These are phyloP conservation scores for Papilio dardanus DNA, from an alignment of 1,140 invertebrate genomes.

Conservation along the genomic window DNA sequence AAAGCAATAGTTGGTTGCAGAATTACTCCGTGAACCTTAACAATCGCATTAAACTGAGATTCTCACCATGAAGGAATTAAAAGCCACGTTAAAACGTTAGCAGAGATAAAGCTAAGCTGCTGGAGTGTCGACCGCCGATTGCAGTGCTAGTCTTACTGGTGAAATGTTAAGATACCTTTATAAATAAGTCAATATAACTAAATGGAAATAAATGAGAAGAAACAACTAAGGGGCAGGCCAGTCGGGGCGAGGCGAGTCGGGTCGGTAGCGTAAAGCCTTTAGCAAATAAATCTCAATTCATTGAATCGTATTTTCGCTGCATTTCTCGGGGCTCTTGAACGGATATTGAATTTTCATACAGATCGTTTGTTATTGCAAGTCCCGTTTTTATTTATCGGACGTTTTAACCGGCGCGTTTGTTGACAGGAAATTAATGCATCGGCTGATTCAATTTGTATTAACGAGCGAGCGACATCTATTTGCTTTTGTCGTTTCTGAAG, in stretches of 20 bases:
- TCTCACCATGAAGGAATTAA: neutral
- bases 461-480: slow-evolving; percentile 54
- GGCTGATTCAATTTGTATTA: slow-evolving; percentile 72
- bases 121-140: neutral
- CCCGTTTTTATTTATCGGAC: slow-evolving; percentile 75
- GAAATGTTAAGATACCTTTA: slow-evolving; percentile 11
- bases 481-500: slow-evolving; percentile 35
- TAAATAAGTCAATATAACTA: slow-evolving; percentile 31
- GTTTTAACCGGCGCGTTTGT: slow-evolving; percentile 68
- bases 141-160: slow-evolving; percentile 1
- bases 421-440: slow-evolving; percentile 78
- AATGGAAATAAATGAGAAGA: slow-evolving; percentile 34
- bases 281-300: slow-evolving; percentile 46
- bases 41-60: neutral
- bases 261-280: slow-evolving; percentile 22
- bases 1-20: neutral
- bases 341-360: slow-evolving; percentile 81
- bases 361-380: slow-evolving; percentile 73
- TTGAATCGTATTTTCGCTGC: slow-evolving; percentile 61
- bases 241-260: neutral
- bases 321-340: slow-evolving; percentile 58
- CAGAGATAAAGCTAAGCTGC: slow-evolving; percentile 1
- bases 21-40: neutral
- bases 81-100: slow-evolving; percentile 11
- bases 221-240: slow-evolving; percentile 11